Base-by-base conservation (phyloP, 2,113 vertebrate genomes). In the Perca schrenkii region DNA sequence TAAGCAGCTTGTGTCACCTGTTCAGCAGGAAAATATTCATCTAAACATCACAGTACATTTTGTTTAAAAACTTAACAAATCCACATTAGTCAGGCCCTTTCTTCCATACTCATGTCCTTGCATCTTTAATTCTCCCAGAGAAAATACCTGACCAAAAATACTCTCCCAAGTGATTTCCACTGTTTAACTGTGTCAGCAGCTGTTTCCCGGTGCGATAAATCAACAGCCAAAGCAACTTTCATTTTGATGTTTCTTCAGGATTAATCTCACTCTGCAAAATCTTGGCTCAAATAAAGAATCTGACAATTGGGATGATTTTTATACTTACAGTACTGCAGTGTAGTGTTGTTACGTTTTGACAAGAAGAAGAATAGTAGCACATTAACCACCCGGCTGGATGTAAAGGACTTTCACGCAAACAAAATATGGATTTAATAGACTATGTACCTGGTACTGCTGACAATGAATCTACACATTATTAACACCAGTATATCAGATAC, bases 1-100 rank as follows among this genome's bases (percentile, higher is more conserved):
- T 85, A 72, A 77, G 73, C 81, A 43, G 79, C 72, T 84, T n/a
- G 2, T 22, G 50, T 61, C 61, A 62, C 78, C 67, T 82, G 52
- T 67, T 61, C 34, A 54, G 28, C 40, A 13, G 50, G 17, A 56
- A 47, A 54, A 57, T 14, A 11, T 71, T 34, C 13, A 63, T 6
- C 16, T 36, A 11, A 49, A 58, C n/a, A 25, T 34, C 16, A 67
- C 15, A 7, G 14, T 25, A 19, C 7, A 40, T 50, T 31, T 28
- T n/a, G 17, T 53, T 34, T 53, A 46, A 61, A 61, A 80, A 70
- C 8, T 43, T 28, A 16, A 52, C 2, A 8, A 65, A 69, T 43
- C 46, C n/a, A 19, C 46, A 72, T 76, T 31, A 43, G 50, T 54
- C 22, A 43, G 60, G 58, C 40, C 1, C 8, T 36, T 80, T 79